Conservation (phyloP, 2,113 vertebrate genomes). For the Lucifuga dentata region DNA sequence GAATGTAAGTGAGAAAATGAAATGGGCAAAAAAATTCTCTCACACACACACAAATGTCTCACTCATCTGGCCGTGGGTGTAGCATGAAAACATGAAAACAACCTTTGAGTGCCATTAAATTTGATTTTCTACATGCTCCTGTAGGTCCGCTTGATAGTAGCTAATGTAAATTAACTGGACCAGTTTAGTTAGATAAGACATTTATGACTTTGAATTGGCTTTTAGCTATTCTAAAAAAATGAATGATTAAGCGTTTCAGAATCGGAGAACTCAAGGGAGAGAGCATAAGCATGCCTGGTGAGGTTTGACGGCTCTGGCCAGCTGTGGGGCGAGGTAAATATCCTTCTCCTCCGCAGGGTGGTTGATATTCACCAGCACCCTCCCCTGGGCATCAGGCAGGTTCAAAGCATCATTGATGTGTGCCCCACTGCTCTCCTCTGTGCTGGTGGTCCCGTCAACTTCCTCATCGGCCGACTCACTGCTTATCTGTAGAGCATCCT, state of each 20-base stretch:
- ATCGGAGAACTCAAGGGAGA: background rate
- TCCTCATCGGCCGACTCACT: slow-evolving; percentile 94
- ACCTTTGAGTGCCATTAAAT: no score
- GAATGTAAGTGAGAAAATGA: slow-evolving; percentile 2
- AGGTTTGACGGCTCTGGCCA: slow-evolving; percentile 96
- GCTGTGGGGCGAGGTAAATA: slow-evolving; percentile 93
- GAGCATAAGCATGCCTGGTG: slow-evolving; percentile 88
- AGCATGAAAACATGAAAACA: no score
- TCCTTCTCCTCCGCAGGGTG: slow-evolving; percentile 96
- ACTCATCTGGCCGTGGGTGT: no score
- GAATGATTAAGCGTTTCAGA: background rate
- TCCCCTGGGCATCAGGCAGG: slow-evolving; percentile 91
- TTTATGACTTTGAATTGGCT: no score
- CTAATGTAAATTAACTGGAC: no score
- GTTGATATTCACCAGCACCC: slow-evolving; percentile 96
- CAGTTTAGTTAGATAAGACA: no score
- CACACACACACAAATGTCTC: no score
- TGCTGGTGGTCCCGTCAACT: slow-evolving; percentile 76
- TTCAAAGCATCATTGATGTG: slow-evolving; percentile 95
- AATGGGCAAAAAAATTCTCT: background rate
- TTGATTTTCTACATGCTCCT: no score
- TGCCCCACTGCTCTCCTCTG: slow-evolving; percentile 94
- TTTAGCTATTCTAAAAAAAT: no score
- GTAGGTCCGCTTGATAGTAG: no score
- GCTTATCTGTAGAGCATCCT: slow-evolving; percentile 91